Evolutionary conservation across 2,797 vertebrate species (phyloP).

Genomic region (Orientallactaga sibirica): DNA sequence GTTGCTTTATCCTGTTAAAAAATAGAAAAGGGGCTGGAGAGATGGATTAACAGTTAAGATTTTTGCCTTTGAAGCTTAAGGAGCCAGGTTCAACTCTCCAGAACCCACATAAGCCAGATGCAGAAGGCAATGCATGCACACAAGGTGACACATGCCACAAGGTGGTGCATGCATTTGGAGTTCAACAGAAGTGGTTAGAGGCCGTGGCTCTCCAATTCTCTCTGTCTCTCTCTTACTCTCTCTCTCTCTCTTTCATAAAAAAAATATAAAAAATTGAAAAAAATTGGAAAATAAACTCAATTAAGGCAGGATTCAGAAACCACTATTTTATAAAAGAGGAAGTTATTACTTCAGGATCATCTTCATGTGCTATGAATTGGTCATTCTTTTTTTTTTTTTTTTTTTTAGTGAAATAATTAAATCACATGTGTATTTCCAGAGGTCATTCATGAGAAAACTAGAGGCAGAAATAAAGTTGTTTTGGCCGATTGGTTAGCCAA

Average conservation of each 20-base stretch:
- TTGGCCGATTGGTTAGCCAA: conserved; percentile 24
- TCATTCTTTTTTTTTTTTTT: background rate
- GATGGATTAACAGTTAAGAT: too few species aligned
- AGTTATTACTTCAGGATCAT: background rate
- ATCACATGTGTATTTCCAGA: background rate
- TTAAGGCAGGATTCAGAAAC: background rate
- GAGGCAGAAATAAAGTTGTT: background rate
- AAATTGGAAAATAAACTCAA: conserved; percentile 40
- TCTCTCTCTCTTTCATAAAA: too few species aligned
- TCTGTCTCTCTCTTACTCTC: too few species aligned
- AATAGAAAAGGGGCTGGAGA: background rate
- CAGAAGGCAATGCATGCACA: too few species aligned
- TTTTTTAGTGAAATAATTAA: conserved; percentile 41
- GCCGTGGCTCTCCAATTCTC: too few species aligned
- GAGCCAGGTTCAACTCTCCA: too few species aligned
- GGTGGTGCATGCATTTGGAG: too few species aligned
- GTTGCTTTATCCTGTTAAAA: background rate
- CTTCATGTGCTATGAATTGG: background rate
- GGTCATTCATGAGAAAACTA: conserved; percentile 27
- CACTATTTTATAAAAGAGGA: conserved; percentile 16
- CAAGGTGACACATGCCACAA: too few species aligned
- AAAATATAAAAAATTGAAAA: background rate
- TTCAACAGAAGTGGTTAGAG: too few species aligned
- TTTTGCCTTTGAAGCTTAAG: too few species aligned
- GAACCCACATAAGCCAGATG: too few species aligned